These are phyloP conservation scores for Oncorhynchus clarkii DNA, from an alignment of 2,113 vertebrate species.

Conservation along the genomic window DNA sequence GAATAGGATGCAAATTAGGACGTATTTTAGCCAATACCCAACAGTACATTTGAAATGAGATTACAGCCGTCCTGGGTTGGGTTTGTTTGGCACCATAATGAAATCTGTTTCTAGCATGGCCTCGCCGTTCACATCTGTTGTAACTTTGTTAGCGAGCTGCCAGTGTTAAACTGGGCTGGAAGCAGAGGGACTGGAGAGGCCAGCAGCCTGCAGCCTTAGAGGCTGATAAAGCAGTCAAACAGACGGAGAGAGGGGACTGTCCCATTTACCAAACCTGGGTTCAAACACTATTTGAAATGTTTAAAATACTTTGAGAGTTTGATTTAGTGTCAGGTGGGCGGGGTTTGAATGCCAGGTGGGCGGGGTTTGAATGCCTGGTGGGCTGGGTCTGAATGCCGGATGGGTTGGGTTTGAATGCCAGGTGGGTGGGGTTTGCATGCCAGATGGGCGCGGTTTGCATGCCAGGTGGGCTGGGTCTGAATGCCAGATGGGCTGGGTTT, in stretches of 20 bases:
- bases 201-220: not conserved
- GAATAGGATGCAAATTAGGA: too few relatives aligned
- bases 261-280: too few relatives aligned
- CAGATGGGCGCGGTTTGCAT: too few relatives aligned
- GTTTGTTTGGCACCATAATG: slow-evolving; percentile 10
- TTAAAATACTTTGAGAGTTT: too few relatives aligned
- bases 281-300: too few relatives aligned
- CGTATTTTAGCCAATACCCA: slow-evolving; percentile 10
- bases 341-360: too few relatives aligned
- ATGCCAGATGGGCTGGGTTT: too few relatives aligned
- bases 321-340: too few relatives aligned
- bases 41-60: slow-evolving; percentile 32
- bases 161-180: not conserved
- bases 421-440: too few relatives aligned
- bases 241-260: not conserved
- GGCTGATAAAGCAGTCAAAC: not conserved
- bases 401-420: too few relatives aligned
- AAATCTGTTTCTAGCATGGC: slow-evolving; percentile 6
- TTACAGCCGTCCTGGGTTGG: slow-evolving; percentile 14
- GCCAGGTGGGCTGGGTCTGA: too few relatives aligned
- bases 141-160: not conserved
- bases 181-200: not conserved
- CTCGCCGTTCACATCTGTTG: slow-evolving; percentile 22
- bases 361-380: accelerated
- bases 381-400: too few relatives aligned